These are phyloP conservation scores for Pyralis farinalis DNA, from an alignment of 2,888 invertebrate species.

Conservation along the genomic window DNA sequence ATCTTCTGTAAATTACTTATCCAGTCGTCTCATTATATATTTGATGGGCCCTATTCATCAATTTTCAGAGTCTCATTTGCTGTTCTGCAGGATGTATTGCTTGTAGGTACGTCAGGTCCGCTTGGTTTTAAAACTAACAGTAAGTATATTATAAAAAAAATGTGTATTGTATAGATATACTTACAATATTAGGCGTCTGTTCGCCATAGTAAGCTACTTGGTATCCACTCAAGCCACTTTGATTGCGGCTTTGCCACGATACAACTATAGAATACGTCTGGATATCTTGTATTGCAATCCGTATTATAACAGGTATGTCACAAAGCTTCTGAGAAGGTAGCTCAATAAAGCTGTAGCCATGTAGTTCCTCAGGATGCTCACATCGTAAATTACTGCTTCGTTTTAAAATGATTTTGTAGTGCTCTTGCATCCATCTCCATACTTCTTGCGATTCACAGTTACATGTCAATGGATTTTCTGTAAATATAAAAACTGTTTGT, in stretches of 20 bases:
- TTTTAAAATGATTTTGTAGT: slow-evolving; percentile 87
- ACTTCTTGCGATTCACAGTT: slow-evolving; percentile 94
- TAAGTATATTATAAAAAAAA: neutral
- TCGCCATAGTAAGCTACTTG: slow-evolving; percentile 91
- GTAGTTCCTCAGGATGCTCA: slow-evolving; percentile 90
- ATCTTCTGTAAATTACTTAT: too few relatives aligned
- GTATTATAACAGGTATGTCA: slow-evolving; percentile 90
- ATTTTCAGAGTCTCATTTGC: too few relatives aligned
- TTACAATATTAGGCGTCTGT: slow-evolving; percentile 76
- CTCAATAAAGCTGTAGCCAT: slow-evolving; percentile 88
- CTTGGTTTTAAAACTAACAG: too few relatives aligned
- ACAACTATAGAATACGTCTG: slow-evolving; percentile 93
- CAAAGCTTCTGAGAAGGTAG: slow-evolving; percentile 91
- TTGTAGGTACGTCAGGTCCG: too few relatives aligned
- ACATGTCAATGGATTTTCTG: slow-evolving; percentile 94
- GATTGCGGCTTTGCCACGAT: slow-evolving; percentile 94
- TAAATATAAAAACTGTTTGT: slow-evolving; percentile 22
- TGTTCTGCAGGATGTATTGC: too few relatives aligned
- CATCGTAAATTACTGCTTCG: slow-evolving; percentile 85
- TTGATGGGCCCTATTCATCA: too few relatives aligned
- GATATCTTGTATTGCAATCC: slow-evolving; percentile 93
- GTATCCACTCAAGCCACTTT: slow-evolving; percentile 91
- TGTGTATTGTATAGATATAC: slow-evolving; percentile 26
- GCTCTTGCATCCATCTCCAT: slow-evolving; percentile 95
- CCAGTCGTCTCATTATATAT: too few relatives aligned